Base-by-base conservation (phyloP, 2,888 invertebrate genomes). In the Beris chalybata region DNA sequence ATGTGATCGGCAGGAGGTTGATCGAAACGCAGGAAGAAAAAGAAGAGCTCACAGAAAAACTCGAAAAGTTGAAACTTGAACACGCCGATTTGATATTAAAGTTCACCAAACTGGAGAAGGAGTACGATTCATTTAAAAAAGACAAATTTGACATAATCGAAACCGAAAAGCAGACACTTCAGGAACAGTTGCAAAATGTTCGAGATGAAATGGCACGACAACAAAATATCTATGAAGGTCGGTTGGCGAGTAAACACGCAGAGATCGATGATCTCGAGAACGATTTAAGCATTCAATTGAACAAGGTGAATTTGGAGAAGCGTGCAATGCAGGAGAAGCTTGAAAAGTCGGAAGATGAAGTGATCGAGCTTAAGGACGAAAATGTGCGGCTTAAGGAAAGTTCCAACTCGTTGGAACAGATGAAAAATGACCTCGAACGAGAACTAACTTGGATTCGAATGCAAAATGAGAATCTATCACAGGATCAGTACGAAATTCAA, bases 1-100 rank as follows among this genome's bases (percentile, higher is more conserved):
- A 87, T 73, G 82, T 84, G 11, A 82, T 89, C 30, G 85, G 85
- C 64, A 76, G 77, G 9, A 86, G 87, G 72, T 80, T 90, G 67
- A 75, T 89, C n/a, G 81, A 83, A 70, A 72, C 86, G 2, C 79
- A 77, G 56, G 83, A 83, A 69, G 85, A 86, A 69, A 83, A 85
- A 67, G 83, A 84, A 67, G 81, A 80, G 54, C 71, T 86, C 7
- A 77, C 81, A 66, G 78, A 79, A 15, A 82, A 83, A 69, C 58
- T 83, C 12, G 74, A 76, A 47, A 78, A 81, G 29, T 75, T 86
- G 9, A 86, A 86, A 73, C 73, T 75, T 13, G 79, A 83, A 44
- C 72, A 75, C 77, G 70, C 84, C 75, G 74, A 79, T 73, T 71
- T 76, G 77, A 68, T 71, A 74, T 70, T 82, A 77, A 72, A 81